Conservation (phyloP, 2,888 invertebrate genomes). For the Drosophila ustulata region DNA sequence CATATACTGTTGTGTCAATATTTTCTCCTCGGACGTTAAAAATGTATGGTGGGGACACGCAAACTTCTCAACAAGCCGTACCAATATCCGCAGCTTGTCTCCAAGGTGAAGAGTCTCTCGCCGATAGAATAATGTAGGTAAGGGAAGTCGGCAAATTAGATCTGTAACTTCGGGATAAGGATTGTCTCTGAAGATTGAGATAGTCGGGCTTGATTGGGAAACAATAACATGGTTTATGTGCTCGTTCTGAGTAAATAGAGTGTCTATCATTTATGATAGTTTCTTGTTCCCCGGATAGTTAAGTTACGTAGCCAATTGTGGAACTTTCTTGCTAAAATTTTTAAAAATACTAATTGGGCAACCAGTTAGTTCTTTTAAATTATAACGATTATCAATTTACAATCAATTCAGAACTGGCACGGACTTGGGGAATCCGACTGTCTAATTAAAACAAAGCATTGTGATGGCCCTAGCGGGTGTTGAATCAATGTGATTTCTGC, state of each 20-base stretch:
- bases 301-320: constrained; percentile 59
- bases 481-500: constrained; percentile 89
- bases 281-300: constrained; percentile 55
- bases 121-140: constrained; percentile 87
- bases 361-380: constrained; percentile 46
- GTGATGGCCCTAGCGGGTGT: constrained; percentile 88
- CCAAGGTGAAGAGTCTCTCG: constrained; percentile 83
- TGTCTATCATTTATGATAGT: constrained; percentile 44
- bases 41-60: constrained; percentile 50
- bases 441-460: constrained; percentile 90
- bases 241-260: constrained; percentile 64
- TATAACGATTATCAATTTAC: constrained; percentile 84
- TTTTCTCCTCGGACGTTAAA: constrained; percentile 62
- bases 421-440: constrained; percentile 87
- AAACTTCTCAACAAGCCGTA: constrained; percentile 85
- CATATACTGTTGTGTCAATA: constrained; percentile 46
- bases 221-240: constrained; percentile 81
- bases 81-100: constrained; percentile 85
- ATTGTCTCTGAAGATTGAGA: constrained; percentile 85
- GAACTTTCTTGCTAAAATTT: constrained; percentile 63
- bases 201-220: constrained; percentile 53
- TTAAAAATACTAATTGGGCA: constrained; percentile 42
- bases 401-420: constrained; percentile 44
- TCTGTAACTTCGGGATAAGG: constrained; percentile 87
- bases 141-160: constrained; percentile 88